Conservation (phyloP, 23 tunicate species). For the Phallusia fumigata region DNA sequence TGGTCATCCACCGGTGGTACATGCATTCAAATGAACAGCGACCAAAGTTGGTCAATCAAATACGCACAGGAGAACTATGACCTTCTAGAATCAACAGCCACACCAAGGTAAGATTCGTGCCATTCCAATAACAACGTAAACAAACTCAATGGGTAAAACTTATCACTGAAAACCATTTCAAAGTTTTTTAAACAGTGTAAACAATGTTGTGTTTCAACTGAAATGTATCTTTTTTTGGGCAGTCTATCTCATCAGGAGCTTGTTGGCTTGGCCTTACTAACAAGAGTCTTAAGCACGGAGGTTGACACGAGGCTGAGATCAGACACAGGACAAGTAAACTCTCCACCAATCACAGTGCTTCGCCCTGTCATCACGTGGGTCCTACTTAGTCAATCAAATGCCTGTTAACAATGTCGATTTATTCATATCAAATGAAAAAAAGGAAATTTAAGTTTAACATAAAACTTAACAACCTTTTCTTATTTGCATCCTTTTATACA, state of each 20-base stretch:
- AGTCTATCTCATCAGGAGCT: not conserved
- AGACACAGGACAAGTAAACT: not conserved
- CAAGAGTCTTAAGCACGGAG: not conserved
- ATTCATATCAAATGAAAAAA: no score
- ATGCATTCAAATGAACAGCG: not conserved
- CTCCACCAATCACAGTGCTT: slow-evolving; percentile 8
- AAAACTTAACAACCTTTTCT: no score
- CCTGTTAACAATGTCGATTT: no score
- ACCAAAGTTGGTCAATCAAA: not conserved
- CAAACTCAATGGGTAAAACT: no score
- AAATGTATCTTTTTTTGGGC: no score
- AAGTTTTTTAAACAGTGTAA: no score
- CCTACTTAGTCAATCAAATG: not conserved
- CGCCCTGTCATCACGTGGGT: slow-evolving; percentile 6
- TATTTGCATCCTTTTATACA: no score
- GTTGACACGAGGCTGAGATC: not conserved
- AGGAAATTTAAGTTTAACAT: no score
- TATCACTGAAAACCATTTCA: no score
- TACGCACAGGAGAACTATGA: not conserved
- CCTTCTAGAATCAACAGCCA: not conserved
- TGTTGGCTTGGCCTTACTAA: no score
- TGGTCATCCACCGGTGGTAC: not conserved
- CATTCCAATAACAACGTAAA: no score
- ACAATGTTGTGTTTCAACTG: no score
- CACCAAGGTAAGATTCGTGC: not conserved